Evolutionary conservation across 2,113 vertebrate species (phyloP), one percentile per base, ranked within the genome.

Genomic region (Gobiocypris rarus): DNA sequence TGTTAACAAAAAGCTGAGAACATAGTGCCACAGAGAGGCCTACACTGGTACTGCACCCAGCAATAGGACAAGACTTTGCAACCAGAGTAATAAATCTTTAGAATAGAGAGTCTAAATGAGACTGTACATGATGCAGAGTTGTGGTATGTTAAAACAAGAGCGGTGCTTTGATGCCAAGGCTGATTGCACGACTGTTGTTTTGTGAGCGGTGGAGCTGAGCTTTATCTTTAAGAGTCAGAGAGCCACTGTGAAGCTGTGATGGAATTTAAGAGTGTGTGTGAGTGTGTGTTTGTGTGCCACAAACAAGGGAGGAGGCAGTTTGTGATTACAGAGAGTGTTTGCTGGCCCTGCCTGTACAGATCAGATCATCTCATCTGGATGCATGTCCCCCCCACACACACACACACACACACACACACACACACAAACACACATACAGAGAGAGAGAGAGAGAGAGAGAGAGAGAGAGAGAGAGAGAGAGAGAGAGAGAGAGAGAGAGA

Each of bases 1-100:
- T n/a, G 41, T 85, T 54, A 50, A 83, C 79, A 76, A 56, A 93
- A 94, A 87, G 83, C 90, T 95, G 89, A 93, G 93, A 92, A 87
- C 87, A 93, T 90, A 94, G 93, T 86, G 85, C 93, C 94, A 94
- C 90, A 90, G 58, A 54, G 91, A 93, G 94, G 93, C 52, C 70
- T 0, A 26, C 0, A 1, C 2, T 0, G 71, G 92, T 88, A 93
- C 80, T 86, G 5, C 79, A 76, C 1, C 22, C 28, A 54, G 65
- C 38, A 83, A 15, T 17, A 80, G 83, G 61, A 76, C 69, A 58
- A 81, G 56, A 83, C 67, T 61, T 71, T 61, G 75, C 77, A 75
- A 84, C 74, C 75, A 63, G 70, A 73, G 56, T 76, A 74, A 83
- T 87, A 81, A 80, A 88, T 89, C 86, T 83, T 58, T 65, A 83